Evolutionary conservation across 2,113 vertebrate genomes (phyloP), one percentile per base, ranked within the genome.

Genomic region (Gavia stellata): DNA sequence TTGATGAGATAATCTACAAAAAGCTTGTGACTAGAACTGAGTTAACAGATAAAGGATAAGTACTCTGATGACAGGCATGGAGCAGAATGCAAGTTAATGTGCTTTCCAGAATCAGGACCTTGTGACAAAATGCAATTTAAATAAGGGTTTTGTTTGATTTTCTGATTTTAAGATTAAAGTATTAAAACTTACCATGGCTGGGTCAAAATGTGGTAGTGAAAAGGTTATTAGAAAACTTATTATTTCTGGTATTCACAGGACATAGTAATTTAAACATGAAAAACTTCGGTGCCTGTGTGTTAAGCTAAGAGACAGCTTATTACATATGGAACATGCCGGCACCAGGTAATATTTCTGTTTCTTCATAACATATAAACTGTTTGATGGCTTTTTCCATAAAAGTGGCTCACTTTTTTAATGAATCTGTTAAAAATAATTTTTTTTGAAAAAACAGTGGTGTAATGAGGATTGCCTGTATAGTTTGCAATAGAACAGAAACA

Each of bases 341-440:
- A 94, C n/a, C 65, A 74, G 71, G 38, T 59, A 83, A 74, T 88
- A 81, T 45, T 86, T 88, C 79, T 86, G n/a, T 44, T 88, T 92
- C 77, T 92, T 95, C 81, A 71, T 55, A 88, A 90, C 38, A 65
- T 78, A 95, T 90, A 91, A 95, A 91, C 29, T 44, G 9, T 62
- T 94, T 92, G 61, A 93, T 92, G 56, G n/a, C 26, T 86, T 96
- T 92, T 89, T 59, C 72, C 61, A 71, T 90, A 84, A 88, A 92
- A 92, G 50, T 44, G 47, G 26, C 66, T 83, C 42, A 56, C 17
- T 62, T 91, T 91, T 94, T 90, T 73, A 93, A 96, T 70, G n/a
- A 66, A 59, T 59, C 47, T 63, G 14, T 87, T 89, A 95, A 92
- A 88, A 77, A 36, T 17, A 0, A 1, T 14, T 65, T 44, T 36